These are phyloP conservation scores for Pogonocherus hispidulus DNA, from an alignment of 2,888 invertebrate species.

Conservation along the genomic window DNA sequence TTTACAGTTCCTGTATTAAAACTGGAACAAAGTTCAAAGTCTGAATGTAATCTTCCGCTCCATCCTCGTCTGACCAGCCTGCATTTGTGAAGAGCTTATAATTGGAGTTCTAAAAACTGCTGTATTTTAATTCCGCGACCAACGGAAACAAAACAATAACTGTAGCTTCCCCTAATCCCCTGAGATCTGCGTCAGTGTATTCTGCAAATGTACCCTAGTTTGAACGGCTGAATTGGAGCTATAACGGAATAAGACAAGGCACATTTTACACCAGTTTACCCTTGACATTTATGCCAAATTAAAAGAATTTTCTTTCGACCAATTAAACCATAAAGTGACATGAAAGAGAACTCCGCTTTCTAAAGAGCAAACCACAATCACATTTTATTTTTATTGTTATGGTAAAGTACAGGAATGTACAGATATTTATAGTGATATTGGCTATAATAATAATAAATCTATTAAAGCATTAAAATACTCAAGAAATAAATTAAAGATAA, in stretches of 20 bases:
- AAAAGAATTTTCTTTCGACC: conserved; percentile 33
- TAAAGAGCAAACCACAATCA: not conserved
- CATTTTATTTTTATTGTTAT: not conserved
- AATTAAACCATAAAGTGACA: conserved; percentile 24
- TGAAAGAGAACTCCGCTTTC: conserved; percentile 12
- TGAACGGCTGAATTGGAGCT: conserved; percentile 26
- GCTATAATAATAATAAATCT: not conserved
- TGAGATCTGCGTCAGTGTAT: conserved; percentile 35
- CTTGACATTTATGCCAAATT: conserved; percentile 40
- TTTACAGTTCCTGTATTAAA: too few relatives aligned
- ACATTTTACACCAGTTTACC: conserved; percentile 41
- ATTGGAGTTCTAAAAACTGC: not conserved
- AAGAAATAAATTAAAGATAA: too few relatives aligned
- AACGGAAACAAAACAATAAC: not conserved
- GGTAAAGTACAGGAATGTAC: not conserved
- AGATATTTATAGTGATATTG: too few relatives aligned
- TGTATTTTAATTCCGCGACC: not conserved
- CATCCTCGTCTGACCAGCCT: not conserved
- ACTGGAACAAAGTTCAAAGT: too few relatives aligned
- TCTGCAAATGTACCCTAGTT: conserved; percentile 36
- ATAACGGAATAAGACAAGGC: conserved; percentile 39
- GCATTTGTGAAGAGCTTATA: not conserved
- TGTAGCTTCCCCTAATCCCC: not conserved
- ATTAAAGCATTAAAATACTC: too few relatives aligned
- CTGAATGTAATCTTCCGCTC: too few relatives aligned